phyloP scores from a whole-genome alignment of 2,797 vertebrate genomes.

The Catamblyrhynchus diadema region DNA sequence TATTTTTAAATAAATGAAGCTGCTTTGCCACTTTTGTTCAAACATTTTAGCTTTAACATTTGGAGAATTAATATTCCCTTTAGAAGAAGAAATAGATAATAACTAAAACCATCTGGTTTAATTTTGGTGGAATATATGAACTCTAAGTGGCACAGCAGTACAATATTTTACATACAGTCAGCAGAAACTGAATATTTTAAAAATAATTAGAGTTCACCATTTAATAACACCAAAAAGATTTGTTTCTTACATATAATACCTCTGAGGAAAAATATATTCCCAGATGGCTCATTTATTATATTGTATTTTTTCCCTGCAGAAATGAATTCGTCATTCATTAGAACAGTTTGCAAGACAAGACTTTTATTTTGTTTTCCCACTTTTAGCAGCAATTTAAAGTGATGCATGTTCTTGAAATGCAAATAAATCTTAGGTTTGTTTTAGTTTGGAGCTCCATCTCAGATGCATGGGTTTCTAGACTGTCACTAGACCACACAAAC shows the following conservation, averaged over 20 bases:
- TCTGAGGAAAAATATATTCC: constrained; percentile 57
- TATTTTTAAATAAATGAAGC: constrained; percentile 22
- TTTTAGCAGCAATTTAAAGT: not conserved
- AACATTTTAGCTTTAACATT: not conserved
- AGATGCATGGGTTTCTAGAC: not conserved
- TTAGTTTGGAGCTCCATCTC: not conserved
- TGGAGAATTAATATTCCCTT: not conserved
- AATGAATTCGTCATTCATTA: constrained; percentile 8
- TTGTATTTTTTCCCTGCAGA: constrained; percentile 8
- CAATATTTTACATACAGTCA: not conserved
- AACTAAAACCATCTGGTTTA: constrained; percentile 6
- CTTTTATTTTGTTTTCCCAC: not conserved
- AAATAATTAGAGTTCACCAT: not conserved
- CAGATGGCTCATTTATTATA: constrained; percentile 52
- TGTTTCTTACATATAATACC: constrained; percentile 31
- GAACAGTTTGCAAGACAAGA: not conserved
- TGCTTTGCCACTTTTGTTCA: not conserved
- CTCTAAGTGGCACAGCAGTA: not conserved
- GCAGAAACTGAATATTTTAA: not conserved
- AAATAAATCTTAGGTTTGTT: not conserved
- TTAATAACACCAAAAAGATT: constrained; percentile 41
- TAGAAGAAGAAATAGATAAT: not conserved
- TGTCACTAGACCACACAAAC: not conserved
- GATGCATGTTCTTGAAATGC: not conserved
- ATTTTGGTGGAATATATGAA: not conserved